A percentile compares a stretch with the other conserved stretches of the same genome.
These are phyloP conservation scores for Stigmatopora argus DNA, from an alignment of 2,113 vertebrate genomes.

Conservation along the genomic window DNA sequence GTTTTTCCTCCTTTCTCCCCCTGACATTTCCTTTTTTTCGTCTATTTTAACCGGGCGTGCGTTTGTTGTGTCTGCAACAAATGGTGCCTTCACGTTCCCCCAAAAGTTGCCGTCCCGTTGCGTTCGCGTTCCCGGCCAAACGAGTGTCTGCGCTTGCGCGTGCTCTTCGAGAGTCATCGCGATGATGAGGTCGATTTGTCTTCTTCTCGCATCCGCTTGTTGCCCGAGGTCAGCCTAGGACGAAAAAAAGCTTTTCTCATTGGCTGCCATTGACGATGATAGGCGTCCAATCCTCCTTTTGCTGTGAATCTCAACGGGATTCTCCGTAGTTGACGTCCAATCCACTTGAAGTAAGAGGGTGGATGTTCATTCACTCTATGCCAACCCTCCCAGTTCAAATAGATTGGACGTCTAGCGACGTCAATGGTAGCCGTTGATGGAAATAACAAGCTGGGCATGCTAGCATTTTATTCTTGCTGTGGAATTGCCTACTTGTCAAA, in stretches of 20 bases:
- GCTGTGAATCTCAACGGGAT: too few relatives aligned
- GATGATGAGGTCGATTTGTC: background rate
- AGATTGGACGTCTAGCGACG: too few relatives aligned
- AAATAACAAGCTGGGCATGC: conserved; percentile 19
- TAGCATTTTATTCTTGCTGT: conserved; percentile 19
- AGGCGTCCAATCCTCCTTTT: too few relatives aligned
- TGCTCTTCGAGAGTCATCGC: background rate
- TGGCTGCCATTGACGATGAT: too few relatives aligned
- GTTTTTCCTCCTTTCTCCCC: background rate
- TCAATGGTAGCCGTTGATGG: too few relatives aligned
- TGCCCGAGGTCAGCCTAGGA: background rate
- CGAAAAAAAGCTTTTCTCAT: background rate
- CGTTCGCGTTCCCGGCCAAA: background rate
- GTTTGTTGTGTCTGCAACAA: background rate
- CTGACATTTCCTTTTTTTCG: background rate
- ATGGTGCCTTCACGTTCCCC: background rate
- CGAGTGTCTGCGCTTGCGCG: background rate
- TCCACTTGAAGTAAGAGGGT: too few relatives aligned
- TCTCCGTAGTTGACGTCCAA: too few relatives aligned
- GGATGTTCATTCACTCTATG: too few relatives aligned
- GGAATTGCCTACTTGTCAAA: conserved; percentile 27
- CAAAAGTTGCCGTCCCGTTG: background rate
- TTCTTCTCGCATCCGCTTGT: background rate
- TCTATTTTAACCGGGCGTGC: background rate
- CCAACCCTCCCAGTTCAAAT: too few relatives aligned